These are phyloP conservation scores for Axinella damicornis DNA, from an alignment of 37 sponge, comb jelly and placozoan genomes.

Conservation along the genomic window DNA sequence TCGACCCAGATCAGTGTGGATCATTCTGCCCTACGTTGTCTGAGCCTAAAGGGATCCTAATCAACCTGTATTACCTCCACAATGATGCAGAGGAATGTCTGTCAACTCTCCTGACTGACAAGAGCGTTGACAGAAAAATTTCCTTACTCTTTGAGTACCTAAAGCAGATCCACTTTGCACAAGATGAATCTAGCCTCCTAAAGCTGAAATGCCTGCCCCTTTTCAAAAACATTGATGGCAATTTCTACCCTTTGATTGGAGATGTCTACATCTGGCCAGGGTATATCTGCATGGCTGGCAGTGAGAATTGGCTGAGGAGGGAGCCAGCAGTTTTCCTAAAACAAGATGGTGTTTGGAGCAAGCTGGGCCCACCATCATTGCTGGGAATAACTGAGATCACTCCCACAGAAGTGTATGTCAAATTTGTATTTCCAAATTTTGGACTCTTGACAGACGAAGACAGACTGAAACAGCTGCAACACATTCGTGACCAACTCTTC, in stretches of 20 bases:
- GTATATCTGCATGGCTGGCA: neutral
- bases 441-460: neutral
- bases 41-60: neutral
- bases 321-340: constrained; percentile 8
- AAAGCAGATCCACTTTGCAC: neutral
- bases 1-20: neutral
- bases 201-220: neutral
- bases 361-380: neutral
- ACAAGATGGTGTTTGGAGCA: constrained; percentile 22
- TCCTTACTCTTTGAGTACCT: neutral
- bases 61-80: neutral
- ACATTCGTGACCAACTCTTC: constrained; percentile 28
- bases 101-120: neutral
- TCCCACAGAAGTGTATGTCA: constrained; percentile 5
- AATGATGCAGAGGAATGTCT: too few relatives aligned
- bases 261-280: constrained; percentile 28
- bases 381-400: neutral
- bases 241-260: neutral
- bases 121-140: neutral
- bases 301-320: constrained; percentile 15
- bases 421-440: constrained; percentile 1
- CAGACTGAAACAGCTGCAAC: constrained; percentile 15
- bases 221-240: neutral
- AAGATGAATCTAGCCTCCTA: neutral
- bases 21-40: neutral